These are phyloP conservation scores for Burhinus bistriatus DNA, from an alignment of 2,113 vertebrate species.

Conservation along the genomic window DNA sequence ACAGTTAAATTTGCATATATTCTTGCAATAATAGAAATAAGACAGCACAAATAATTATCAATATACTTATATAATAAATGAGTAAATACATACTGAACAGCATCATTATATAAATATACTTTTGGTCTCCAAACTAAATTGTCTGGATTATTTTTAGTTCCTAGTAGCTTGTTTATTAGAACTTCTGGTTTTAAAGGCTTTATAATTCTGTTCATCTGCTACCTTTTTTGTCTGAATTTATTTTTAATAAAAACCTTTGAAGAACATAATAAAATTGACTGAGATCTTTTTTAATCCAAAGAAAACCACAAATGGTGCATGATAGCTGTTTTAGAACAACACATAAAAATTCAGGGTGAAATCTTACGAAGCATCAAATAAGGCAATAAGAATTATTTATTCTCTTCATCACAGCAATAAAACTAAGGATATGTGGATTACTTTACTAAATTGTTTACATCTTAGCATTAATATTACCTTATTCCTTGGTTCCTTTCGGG, in stretches of 20 bases:
- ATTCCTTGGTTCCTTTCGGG: not conserved
- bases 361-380: not conserved
- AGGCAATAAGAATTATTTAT: not conserved
- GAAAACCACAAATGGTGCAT: not conserved
- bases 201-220: not conserved
- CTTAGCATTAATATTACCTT: not conserved
- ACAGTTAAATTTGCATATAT: not conserved
- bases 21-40: not conserved
- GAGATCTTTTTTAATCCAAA: not conserved
- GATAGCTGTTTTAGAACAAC: not conserved
- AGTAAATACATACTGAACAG: not conserved
- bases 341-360: not conserved
- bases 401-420: not conserved
- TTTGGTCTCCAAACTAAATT: not conserved
- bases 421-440: not conserved
- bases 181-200: not conserved
- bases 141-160: not conserved
- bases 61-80: not conserved
- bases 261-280: not conserved
- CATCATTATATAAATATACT: not conserved
- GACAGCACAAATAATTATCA: not conserved
- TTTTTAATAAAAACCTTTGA: constrained; percentile 9
- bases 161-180: not conserved
- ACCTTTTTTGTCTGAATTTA: not conserved
- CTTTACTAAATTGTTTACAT: not conserved